Base-by-base conservation (phyloP, 2,888 invertebrate species). In the Isoperla grammatica region DNA sequence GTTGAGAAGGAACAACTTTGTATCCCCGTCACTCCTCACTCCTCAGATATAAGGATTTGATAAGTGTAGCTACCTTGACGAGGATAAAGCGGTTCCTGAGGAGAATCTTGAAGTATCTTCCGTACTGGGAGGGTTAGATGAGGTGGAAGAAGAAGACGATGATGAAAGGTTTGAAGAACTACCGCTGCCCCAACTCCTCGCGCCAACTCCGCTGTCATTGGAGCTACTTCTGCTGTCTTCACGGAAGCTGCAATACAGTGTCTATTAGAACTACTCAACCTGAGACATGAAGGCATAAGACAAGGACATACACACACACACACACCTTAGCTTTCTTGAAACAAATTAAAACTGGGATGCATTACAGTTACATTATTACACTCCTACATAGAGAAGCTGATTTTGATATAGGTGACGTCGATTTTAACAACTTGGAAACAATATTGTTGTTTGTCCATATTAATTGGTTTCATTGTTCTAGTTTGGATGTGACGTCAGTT, bases 1-100 rank as follows among this genome's bases (percentile, higher is more conserved):
- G n/a, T n/a, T n/a, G n/a, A n/a, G n/a, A n/a, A n/a, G n/a, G n/a
- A n/a, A n/a, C n/a, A n/a, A n/a, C n/a, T n/a, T n/a, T n/a, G n/a
- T n/a, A n/a, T n/a, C n/a, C n/a, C n/a, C n/a, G n/a, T n/a, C n/a
- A n/a, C n/a, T n/a, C n/a, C n/a, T n/a, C n/a, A n/a, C n/a, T n/a
- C n/a, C n/a, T n/a, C n/a, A n/a, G n/a, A n/a, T n/a, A n/a, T n/a
- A n/a, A n/a, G n/a, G n/a, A n/a, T n/a, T n/a, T n/a, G n/a, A n/a
- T n/a, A n/a, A n/a, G n/a, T n/a, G n/a, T n/a, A n/a, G 29, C 1
- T 49, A 49, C 49, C 29, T 49, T 2, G 49, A 49, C 1, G 49
- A 29, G 1, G 29, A 13, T 3, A 35, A n/a, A 70, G 77, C 78
- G 78, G 59, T 11, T 77, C 78, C 78, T 65, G 76, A 72, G 71